Conservation (phyloP, 2,113 vertebrate species). For the Dromas ardeola region DNA sequence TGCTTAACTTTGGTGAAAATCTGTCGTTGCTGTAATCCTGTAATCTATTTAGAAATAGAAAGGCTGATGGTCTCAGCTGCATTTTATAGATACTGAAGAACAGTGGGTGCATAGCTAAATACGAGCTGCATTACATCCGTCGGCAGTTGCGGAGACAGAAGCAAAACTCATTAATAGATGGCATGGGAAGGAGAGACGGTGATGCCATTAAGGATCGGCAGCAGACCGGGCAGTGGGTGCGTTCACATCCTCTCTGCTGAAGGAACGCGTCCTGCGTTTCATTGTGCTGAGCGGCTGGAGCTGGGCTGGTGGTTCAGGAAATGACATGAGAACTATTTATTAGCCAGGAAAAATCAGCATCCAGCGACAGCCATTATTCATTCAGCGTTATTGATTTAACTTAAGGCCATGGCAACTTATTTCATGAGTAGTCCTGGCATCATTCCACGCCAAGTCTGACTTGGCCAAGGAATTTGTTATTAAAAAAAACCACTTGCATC, state of each 20-base stretch:
- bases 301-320: not conserved
- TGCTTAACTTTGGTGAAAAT: not conserved
- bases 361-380: not conserved
- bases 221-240: not conserved
- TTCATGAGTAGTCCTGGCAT: not conserved
- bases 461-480: not conserved
- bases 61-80: not conserved
- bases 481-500: not conserved
- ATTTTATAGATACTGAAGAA: not conserved
- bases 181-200: not conserved
- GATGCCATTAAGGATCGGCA: not conserved
- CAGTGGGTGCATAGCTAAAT: not conserved
- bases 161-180: not conserved
- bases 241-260: not conserved
- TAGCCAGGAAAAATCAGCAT: conserved; percentile 3
- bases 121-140: not conserved
- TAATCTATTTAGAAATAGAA: not conserved
- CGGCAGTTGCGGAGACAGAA: not conserved
- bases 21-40: not conserved
- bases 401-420: not conserved
- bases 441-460: not conserved
- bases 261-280: not conserved
- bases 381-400: not conserved
- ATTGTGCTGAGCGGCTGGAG: not conserved
- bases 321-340: not conserved